These are phyloP conservation scores for Noctua janthe DNA, from an alignment of 2,888 invertebrate genomes.

Conservation along the genomic window DNA sequence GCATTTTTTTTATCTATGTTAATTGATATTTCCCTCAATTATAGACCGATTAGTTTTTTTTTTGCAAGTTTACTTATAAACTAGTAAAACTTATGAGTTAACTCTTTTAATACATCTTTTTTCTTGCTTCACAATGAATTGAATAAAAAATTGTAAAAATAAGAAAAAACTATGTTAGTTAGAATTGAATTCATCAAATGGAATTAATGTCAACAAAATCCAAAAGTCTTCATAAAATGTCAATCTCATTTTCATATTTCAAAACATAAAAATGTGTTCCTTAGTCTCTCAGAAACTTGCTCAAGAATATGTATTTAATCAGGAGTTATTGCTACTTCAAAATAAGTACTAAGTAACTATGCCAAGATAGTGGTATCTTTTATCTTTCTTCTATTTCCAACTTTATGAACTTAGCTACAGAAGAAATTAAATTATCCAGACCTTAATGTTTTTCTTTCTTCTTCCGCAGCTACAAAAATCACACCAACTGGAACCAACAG, in stretches of 20 bases:
- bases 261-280: not conserved
- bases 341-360: not conserved
- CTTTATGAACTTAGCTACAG: not conserved
- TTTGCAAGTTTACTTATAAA: too few species aligned
- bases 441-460: not conserved
- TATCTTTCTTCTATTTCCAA: not conserved
- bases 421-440: not conserved
- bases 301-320: not conserved
- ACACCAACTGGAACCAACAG: conserved; percentile 79
- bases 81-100: too few species aligned
- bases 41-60: too few species aligned
- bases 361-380: not conserved
- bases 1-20: too few species aligned
- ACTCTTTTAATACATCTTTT: too few species aligned
- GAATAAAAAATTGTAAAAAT: too few species aligned
- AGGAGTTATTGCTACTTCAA: not conserved
- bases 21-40: too few species aligned
- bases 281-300: not conserved
- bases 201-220: not conserved
- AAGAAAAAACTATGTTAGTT: too few species aligned
- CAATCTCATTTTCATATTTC: too few species aligned
- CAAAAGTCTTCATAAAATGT: not conserved
- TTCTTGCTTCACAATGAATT: not conserved
- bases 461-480: conserved; percentile 82
- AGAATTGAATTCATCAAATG: too few species aligned